phyloP scores from a whole-genome alignment of 2,113 vertebrate species.

The Phrynocephalus versicolor region DNA sequence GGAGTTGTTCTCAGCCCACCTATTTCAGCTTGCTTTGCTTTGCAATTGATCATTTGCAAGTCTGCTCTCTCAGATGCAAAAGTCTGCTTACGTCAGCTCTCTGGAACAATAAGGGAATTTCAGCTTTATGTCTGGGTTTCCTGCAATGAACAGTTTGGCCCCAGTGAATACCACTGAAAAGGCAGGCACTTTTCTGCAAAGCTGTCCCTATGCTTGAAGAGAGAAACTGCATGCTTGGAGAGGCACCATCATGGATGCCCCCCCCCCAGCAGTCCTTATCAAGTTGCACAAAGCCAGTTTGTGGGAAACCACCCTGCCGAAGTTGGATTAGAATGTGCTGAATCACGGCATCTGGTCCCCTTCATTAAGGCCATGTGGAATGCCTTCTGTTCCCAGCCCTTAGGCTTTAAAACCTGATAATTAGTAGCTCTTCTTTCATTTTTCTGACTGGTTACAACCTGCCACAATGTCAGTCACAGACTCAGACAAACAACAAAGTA shows the following conservation, averaged over 20 bases:
- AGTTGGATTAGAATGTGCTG: slow-evolving; percentile 19
- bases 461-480: slow-evolving; percentile 6
- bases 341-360: slow-evolving; percentile 26
- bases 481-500: slow-evolving; percentile 7
- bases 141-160: too few species aligned
- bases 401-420: slow-evolving; percentile 12
- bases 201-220: not conserved
- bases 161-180: not conserved
- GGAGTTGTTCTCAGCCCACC: too few species aligned
- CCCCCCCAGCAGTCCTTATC: not conserved
- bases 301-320: not conserved
- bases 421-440: slow-evolving; percentile 34
- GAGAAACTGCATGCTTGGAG: not conserved
- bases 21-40: too few species aligned
- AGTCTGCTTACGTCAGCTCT: too few species aligned
- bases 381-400: slow-evolving; percentile 18
- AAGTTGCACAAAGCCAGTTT: not conserved
- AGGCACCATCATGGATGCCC: not conserved
- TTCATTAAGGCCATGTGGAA: slow-evolving; percentile 15
- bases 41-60: too few species aligned
- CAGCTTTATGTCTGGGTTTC: too few species aligned
- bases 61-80: too few species aligned
- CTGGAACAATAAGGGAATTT: too few species aligned
- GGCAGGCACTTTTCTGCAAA: not conserved
- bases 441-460: slow-evolving; percentile 32